phyloP scores from a whole-genome alignment of 2,888 invertebrate species.

The Dynastes grantii region DNA sequence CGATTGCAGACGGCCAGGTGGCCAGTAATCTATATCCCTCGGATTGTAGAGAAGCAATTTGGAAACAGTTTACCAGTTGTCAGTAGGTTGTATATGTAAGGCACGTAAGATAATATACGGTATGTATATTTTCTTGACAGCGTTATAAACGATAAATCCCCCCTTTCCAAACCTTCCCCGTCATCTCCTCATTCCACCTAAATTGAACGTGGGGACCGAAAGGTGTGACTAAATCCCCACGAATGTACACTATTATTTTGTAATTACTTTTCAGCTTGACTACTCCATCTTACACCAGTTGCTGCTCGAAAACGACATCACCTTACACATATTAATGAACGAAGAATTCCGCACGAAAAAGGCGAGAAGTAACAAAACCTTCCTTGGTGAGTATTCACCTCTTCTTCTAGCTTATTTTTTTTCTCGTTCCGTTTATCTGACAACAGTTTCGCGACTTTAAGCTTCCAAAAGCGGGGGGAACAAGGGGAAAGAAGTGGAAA shows the following conservation, averaged over 20 bases:
- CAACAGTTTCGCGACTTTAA: conserved; percentile 53
- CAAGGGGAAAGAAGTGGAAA: conserved; percentile 51
- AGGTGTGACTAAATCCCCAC: conserved; percentile 37
- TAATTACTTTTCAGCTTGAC: conserved; percentile 76
- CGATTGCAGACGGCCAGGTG: conserved; percentile 57
- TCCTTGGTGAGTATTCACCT: conserved; percentile 77
- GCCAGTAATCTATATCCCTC: conserved; percentile 57
- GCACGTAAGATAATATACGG: conserved; percentile 61
- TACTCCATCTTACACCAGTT: conserved; percentile 88
- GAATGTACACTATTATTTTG: conserved; percentile 54
- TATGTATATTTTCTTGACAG: conserved; percentile 59
- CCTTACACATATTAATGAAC: conserved; percentile 88
- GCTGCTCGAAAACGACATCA: conserved; percentile 85
- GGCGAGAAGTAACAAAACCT: conserved; percentile 79
- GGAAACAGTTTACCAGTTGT: conserved; percentile 61
- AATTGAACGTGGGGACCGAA: conserved; percentile 27
- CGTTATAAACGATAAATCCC: conserved; percentile 57
- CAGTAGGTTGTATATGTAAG: conserved; percentile 60
- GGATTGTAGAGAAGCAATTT: conserved; percentile 60
- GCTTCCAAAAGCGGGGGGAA: conserved; percentile 18
- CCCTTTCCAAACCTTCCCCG: not conserved
- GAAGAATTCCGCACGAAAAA: conserved; percentile 85
- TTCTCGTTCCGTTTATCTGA: conserved; percentile 55
- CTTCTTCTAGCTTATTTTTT: conserved; percentile 46
- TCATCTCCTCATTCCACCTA: not conserved